Evolutionary conservation across 2,113 vertebrate genomes (phyloP).

Genomic region (Camelus dromedarius): DNA sequence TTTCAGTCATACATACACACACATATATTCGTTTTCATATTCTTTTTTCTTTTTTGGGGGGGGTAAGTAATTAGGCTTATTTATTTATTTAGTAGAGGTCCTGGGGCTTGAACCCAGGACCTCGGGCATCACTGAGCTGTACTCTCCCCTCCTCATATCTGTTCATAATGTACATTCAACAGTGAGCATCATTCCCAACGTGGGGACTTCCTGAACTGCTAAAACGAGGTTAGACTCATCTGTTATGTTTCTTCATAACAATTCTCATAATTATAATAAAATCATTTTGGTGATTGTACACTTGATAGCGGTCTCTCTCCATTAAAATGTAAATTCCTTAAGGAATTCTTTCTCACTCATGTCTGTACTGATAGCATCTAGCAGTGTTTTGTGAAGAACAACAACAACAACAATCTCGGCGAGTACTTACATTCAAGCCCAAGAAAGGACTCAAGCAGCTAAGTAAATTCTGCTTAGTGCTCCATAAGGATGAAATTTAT

Average conservation of each 20-base stretch:
- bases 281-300: not conserved
- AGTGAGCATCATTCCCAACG: not conserved
- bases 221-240: not conserved
- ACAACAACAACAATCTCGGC: not conserved
- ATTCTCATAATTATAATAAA: not conserved
- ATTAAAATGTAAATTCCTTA: slow-evolving; percentile 41
- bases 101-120: too few species aligned
- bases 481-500: slow-evolving; percentile 49
- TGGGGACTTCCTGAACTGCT: not conserved
- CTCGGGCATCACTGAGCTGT: too few species aligned
- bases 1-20: too few species aligned
- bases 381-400: not conserved
- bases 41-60: too few species aligned
- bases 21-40: too few species aligned
- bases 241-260: not conserved
- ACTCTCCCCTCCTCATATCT: too few species aligned
- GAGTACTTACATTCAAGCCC: not conserved
- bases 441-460: slow-evolving; percentile 10
- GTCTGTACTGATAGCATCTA: not conserved
- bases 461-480: slow-evolving; percentile 31
- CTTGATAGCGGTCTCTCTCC: not conserved
- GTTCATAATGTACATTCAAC: not conserved
- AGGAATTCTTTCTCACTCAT: slow-evolving; percentile 1
- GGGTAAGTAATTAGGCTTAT: too few species aligned
- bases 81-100: too few species aligned